Evolutionary conservation across 2,797 vertebrate genomes (phyloP), one percentile per base, ranked within the genome.

Genomic region (Amniataba percoides): DNA sequence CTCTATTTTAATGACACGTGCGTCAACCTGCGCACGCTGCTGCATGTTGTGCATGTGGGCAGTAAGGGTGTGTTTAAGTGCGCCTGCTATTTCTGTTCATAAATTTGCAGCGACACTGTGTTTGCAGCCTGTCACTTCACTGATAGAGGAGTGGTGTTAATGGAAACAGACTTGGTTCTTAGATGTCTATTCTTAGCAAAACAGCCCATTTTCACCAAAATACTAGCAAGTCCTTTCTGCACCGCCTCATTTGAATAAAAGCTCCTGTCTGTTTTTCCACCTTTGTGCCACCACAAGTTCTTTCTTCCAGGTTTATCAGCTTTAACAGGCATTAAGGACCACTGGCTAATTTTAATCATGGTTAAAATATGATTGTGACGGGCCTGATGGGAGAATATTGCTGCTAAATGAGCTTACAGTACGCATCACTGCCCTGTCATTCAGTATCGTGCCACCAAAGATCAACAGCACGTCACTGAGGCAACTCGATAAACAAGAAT

Each of bases 171-270:
- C 51, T 3, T 48, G 15, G 40, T 58, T 73, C 34, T 40, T 18
- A 59, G 9, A 60, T 11, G 12, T 71, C 61, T 74, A 7, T 78
- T 71, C 7, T 69, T 51, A 71, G 40, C n/a, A 43, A 71, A 75
- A 59, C 14, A 74, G 45, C 21, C 7, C 15, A 19, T 60, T 64
- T 48, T 25, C 13, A 45, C 27, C 27, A 66, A 55, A 65, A 69
- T 49, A 25, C 21, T n/a, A 23, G 27, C 27, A 63, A n/a, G 27
- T 34, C 0, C 0, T 19, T 21, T 52, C 60, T 60, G 39, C 36
- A 15, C 34, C 5, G 8, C 51, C 31, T 72, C n/a, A 62, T 77
- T 72, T 59, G 7, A 68, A 57, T 67, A n/a, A 76, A 82, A 56
- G 18, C 4, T 39, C 23, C 25, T 5, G 42, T 57, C n/a, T 52